Percentiles rank a stretch among this genome's conserved stretches.
phyloP scores from a whole-genome alignment of 1,140 invertebrate species.

The Pteromalus puparum region DNA sequence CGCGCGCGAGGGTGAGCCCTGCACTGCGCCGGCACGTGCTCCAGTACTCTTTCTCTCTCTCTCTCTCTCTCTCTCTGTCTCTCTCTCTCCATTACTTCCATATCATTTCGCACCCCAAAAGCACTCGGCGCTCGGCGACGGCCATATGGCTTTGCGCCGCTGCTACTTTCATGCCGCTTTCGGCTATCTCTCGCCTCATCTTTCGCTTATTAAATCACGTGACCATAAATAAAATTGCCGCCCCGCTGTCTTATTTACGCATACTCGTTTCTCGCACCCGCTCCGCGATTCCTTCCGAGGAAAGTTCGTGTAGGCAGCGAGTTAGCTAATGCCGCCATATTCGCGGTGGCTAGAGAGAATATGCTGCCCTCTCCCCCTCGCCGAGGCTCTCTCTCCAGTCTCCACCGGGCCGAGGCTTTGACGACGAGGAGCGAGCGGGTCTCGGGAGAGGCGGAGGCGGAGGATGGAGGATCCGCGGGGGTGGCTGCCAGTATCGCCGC shows the following conservation, averaged over 20 bases:
- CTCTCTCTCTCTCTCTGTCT: constrained; percentile 64
- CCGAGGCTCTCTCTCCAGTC: too few species aligned
- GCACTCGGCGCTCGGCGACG: constrained; percentile 52
- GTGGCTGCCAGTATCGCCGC: constrained; percentile 57
- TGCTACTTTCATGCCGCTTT: constrained; percentile 72
- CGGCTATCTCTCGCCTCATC: constrained; percentile 70
- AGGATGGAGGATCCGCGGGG: constrained; percentile 65
- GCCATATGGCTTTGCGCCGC: constrained; percentile 71
- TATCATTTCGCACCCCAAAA: constrained; percentile 75
- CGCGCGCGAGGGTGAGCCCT: neutral
- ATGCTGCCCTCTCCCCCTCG: too few species aligned
- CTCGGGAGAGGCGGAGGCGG: constrained; percentile 64
- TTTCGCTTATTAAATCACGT: constrained; percentile 74
- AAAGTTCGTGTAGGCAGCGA: too few species aligned
- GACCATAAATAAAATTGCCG: constrained; percentile 70
- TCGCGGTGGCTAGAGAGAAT: constrained; percentile 63
- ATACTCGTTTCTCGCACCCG: too few species aligned
- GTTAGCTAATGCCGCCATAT: constrained; percentile 71
- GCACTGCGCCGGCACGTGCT: neutral
- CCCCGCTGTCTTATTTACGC: constrained; percentile 61
- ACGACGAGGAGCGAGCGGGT: constrained; percentile 57
- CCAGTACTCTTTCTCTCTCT: constrained; percentile 32
- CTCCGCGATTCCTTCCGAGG: too few species aligned
- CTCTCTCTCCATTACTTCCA: constrained; percentile 74
- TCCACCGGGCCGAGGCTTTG: constrained; percentile 42